These are phyloP conservation scores for Cephus nigrinus DNA, from an alignment of 2,888 invertebrate genomes.

Conservation along the genomic window DNA sequence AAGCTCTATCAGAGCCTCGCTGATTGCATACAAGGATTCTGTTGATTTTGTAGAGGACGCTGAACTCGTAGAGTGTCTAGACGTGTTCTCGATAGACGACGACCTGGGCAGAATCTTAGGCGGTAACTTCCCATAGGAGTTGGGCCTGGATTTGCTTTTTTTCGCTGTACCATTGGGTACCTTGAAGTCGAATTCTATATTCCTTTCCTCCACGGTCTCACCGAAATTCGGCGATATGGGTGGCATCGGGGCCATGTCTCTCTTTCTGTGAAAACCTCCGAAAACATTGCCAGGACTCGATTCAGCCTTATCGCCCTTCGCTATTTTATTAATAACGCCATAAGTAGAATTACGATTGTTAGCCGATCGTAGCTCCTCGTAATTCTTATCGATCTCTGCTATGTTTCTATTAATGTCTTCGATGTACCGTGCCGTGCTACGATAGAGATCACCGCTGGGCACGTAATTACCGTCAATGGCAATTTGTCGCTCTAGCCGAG, in stretches of 20 bases:
- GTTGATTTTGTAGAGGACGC: conserved; percentile 53
- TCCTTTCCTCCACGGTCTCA: conserved; percentile 32
- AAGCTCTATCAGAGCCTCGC: conserved; percentile 41
- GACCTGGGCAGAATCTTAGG: conserved; percentile 52
- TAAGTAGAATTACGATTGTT: conserved; percentile 40
- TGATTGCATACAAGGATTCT: conserved; percentile 55
- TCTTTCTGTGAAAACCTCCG: conserved; percentile 41
- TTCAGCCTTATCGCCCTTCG: conserved; percentile 26
- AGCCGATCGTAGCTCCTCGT: conserved; percentile 47
- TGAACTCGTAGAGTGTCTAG: conserved; percentile 56
- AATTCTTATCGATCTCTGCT: conserved; percentile 58
- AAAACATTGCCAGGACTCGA: conserved; percentile 21
- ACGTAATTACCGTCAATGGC: conserved; percentile 53
- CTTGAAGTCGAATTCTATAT: conserved; percentile 26
- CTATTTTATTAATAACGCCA: conserved; percentile 50
- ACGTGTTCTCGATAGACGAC: conserved; percentile 52
- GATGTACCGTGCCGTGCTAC: conserved; percentile 56
- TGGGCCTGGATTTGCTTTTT: conserved; percentile 28
- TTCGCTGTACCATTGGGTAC: conserved; percentile 20
- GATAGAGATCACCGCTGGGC: conserved; percentile 56
- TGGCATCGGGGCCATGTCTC: conserved; percentile 57
- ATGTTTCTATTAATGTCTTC: conserved; percentile 59
- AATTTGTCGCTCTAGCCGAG: conserved; percentile 14
- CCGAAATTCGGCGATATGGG: conserved; percentile 51
- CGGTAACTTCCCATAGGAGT: conserved; percentile 50